Evolutionary conservation across 2,888 invertebrate species (phyloP), one percentile per base, ranked within the genome.

Genomic region (Galeopsomyia nigrocyanea): DNA sequence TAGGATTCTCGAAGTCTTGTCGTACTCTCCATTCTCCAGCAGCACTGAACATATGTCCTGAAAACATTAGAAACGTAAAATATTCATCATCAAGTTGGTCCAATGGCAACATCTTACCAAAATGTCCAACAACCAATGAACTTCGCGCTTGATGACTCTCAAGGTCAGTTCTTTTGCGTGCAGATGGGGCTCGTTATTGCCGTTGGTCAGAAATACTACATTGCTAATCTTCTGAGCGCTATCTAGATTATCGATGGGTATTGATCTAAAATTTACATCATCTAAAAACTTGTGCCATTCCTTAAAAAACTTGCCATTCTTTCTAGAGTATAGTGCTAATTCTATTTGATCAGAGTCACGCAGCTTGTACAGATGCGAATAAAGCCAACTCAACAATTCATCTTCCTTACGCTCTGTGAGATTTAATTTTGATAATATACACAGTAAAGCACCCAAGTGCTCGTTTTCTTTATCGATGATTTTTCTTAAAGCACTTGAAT

Each of bases 111-210:
- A 46, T 75, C 79, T 77, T 78, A 85, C 85, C 77, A 85, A 75
- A 70, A 86, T 80, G 77, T 85, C 86, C 51, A 71, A 71, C 17
- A 85, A 56, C 85, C 85, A 86, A 74, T 84, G 85, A 14, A 72
- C 71, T 67, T 78, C 77, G 19, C 70, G 79, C 71, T 71, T 78
- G 53, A 79, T 73, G 19, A 80, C 74, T 73, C 86, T 78, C 55
- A 79, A 75, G 26, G 81, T 77, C 39, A 86, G 73, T 75, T 83
- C 82, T 71, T 78, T 81, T 55, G 76, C 72, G 70, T 81, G 77
- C 13, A 84, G 57, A 19, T 14, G 7, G 56, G 70, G 31, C n/a
- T 77, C 62, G 26, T 77, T 56, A 70, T 77, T 71, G 21, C 49
- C 39, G 14, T 75, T 60, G 17, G 68, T 66, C 21, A 73, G 70